Percentiles rank a stretch among this genome's conserved stretches.
phyloP scores from a whole-genome alignment of 2,797 vertebrate species.

The Enteromius afrohamiltoni region DNA sequence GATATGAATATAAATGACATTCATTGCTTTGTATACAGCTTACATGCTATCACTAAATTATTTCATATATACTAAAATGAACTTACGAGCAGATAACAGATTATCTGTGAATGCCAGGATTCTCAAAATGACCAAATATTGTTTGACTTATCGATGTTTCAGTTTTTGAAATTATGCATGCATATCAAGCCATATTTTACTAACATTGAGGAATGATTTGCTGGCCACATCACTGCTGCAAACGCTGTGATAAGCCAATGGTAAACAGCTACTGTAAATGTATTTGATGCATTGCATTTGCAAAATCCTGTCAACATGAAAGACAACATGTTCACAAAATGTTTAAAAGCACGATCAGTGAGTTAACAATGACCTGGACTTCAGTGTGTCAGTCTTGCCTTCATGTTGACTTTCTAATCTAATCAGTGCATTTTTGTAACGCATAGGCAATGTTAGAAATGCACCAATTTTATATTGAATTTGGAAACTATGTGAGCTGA shows the following conservation, averaged over 20 bases:
- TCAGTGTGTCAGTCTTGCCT: not conserved
- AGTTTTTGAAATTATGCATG: not conserved
- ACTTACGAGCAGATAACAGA: not conserved
- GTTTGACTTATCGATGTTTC: not conserved
- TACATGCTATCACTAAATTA: not conserved
- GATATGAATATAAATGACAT: not conserved
- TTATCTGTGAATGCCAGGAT: not conserved
- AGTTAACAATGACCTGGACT: not conserved
- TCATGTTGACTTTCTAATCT: slow-evolving; percentile 31
- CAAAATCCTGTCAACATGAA: slow-evolving; percentile 33
- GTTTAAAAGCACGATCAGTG: not conserved
- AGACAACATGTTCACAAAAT: not conserved
- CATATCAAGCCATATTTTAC: slow-evolving; percentile 16
- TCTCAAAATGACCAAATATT: not conserved
- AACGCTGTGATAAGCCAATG: slow-evolving; percentile 46
- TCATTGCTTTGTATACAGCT: not conserved
- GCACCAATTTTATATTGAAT: not conserved
- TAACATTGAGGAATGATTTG: slow-evolving; percentile 36
- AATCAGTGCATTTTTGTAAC: not conserved
- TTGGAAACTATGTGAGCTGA: not conserved
- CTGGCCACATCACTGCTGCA: slow-evolving; percentile 13
- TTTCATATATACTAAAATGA: not conserved
- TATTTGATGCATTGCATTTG: not conserved
- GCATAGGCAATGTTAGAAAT: not conserved
- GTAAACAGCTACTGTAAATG: slow-evolving; percentile 57